These are phyloP conservation scores for Alauda arvensis DNA, from an alignment of 2,797 vertebrate genomes.

Conservation along the genomic window DNA sequence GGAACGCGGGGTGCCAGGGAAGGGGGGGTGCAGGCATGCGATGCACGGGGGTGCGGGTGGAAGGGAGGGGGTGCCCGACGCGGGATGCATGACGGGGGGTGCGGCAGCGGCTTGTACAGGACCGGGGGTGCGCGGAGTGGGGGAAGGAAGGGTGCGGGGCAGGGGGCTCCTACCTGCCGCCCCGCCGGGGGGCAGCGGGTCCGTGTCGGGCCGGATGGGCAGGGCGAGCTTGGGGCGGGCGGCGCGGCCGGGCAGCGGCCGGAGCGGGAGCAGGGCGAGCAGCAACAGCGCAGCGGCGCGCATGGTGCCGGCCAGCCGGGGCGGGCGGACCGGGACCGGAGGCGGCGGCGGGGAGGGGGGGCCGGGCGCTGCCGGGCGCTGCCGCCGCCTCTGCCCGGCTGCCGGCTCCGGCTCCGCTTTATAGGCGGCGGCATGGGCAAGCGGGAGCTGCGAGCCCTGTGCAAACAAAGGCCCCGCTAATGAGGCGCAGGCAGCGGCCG, in stretches of 20 bases:
- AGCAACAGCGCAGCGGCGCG: neutral
- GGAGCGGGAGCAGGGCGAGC: slow-evolving; percentile 41
- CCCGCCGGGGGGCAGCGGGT: slow-evolving; percentile 83
- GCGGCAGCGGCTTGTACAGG: neutral
- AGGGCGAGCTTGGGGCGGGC: slow-evolving; percentile 77
- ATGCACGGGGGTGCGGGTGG: neutral
- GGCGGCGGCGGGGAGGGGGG: neutral
- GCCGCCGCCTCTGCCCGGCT: slow-evolving; percentile 18
- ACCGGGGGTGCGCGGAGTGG: neutral
- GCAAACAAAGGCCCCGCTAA: slow-evolving; percentile 57
- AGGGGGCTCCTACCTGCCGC: slow-evolving; percentile 77
- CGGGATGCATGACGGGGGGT: neutral
- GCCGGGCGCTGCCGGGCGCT: neutral
- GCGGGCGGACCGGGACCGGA: neutral
- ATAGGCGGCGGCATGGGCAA: slow-evolving; percentile 47
- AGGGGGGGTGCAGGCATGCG: neutral
- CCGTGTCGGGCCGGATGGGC: slow-evolving; percentile 90
- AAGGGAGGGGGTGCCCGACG: neutral
- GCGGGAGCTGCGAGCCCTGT: slow-evolving; percentile 16
- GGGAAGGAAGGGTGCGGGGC: neutral
- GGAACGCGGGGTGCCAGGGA: neutral
- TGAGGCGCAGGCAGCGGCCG: slow-evolving; percentile 25
- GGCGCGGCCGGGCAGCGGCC: slow-evolving; percentile 55
- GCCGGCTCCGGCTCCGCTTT: slow-evolving; percentile 33
- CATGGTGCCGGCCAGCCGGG: neutral